Evolutionary conservation across 2,113 vertebrate genomes (phyloP).

Genomic region (Zapornia atra): DNA sequence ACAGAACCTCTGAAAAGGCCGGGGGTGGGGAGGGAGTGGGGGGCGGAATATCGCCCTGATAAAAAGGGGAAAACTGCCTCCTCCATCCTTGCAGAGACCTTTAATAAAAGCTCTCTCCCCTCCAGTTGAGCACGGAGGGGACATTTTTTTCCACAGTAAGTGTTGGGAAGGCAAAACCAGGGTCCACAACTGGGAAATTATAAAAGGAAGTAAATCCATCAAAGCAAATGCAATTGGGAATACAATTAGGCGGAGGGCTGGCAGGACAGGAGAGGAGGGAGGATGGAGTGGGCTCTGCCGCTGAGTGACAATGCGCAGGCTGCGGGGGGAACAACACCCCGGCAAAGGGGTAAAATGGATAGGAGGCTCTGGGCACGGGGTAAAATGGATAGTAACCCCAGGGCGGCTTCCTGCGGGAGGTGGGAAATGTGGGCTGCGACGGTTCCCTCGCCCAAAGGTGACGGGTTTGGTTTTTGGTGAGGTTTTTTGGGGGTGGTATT

Average conservation of each 20-base stretch:
- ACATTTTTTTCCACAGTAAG: conserved; percentile 50
- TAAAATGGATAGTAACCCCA: conserved; percentile 64
- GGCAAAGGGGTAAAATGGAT: conserved; percentile 80
- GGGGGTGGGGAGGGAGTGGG: accelerated
- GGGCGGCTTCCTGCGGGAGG: conserved; percentile 43
- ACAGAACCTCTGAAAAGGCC: neutral
- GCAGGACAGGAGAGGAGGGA: conserved; percentile 72
- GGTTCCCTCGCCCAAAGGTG: neutral
- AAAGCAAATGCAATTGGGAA: conserved; percentile 78
- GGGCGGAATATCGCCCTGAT: neutral
- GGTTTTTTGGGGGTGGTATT: no score
- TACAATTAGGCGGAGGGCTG: conserved; percentile 71
- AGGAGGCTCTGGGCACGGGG: conserved; percentile 61
- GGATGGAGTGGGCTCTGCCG: conserved; percentile 76
- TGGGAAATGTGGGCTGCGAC: neutral
- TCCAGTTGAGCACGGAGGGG: neutral
- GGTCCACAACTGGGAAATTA: conserved; percentile 80
- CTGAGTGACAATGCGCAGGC: conserved; percentile 84
- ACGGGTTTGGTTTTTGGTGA: no score
- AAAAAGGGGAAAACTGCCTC: neutral
- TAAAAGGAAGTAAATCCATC: conserved; percentile 85
- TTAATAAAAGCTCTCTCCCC: neutral
- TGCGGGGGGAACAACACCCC: conserved; percentile 40
- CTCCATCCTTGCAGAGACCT: neutral
- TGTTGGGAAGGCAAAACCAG: conserved; percentile 69